Evolutionary conservation across 1,140 invertebrate genomes (phyloP).

Genomic region (Amyelois transitella): DNA sequence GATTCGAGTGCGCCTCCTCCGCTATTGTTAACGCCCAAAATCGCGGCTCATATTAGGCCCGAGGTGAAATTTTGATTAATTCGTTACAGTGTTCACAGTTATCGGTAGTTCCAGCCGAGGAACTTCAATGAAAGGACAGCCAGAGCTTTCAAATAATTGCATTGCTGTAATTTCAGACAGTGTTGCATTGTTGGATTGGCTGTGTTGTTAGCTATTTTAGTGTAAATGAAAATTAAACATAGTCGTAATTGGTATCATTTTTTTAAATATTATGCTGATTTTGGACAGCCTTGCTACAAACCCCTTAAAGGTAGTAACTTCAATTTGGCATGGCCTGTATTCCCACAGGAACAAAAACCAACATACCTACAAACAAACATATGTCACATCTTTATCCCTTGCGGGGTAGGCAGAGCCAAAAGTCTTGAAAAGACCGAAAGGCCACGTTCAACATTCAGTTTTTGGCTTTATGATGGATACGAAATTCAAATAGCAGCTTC

Average conservation of each 20-base stretch:
- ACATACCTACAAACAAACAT: too few species aligned
- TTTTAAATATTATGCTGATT: too few species aligned
- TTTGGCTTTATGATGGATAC: too few species aligned
- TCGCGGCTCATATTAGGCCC: constrained; percentile 65
- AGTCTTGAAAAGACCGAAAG: too few species aligned
- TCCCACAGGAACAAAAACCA: too few species aligned
- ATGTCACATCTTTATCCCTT: too few species aligned
- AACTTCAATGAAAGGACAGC: constrained; percentile 48
- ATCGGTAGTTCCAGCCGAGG: constrained; percentile 38
- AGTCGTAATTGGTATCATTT: not conserved
- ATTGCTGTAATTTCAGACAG: constrained; percentile 14
- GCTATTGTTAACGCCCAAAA: constrained; percentile 58
- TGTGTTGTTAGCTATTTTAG: not conserved
- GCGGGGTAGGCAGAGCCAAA: too few species aligned
- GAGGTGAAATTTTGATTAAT: constrained; percentile 73
- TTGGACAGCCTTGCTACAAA: too few species aligned
- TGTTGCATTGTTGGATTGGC: constrained; percentile 7
- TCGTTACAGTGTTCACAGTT: constrained; percentile 54
- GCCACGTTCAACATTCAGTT: too few species aligned
- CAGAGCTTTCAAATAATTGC: constrained; percentile 35
- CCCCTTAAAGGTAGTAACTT: too few species aligned
- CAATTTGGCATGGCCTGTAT: too few species aligned
- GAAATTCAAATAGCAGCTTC: too few species aligned
- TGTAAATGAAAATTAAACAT: not conserved
- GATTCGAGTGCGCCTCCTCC: constrained; percentile 51